Evolutionary conservation across 2,888 invertebrate genomes (phyloP), one percentile per base, ranked within the genome.

Genomic region (Falcaria lacertinaria): DNA sequence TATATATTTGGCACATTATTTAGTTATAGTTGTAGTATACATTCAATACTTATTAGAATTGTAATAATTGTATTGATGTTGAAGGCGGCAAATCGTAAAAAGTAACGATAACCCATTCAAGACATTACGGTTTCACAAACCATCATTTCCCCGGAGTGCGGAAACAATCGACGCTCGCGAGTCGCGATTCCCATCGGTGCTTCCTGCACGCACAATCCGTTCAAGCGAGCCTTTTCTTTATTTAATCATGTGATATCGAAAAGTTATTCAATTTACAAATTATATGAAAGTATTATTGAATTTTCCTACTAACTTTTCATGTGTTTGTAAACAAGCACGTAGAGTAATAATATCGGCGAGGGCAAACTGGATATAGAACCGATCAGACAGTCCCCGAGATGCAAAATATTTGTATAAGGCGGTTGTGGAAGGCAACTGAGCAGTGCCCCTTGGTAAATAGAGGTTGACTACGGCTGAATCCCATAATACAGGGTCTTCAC

Each of bases 401-500:
- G 50, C 62, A 69, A 66, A 71, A 69, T 69, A 70, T 74, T 71
- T 75, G 64, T 63, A 56, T 65, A 57, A 52, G 53, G 43, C 47
- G 49, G 50, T 51, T 48, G 55, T 43, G 50, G 52, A 55, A 55
- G 55, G 57, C 48, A 53, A 54, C 53, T 48, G 43, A 52, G 47
- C 48, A 50, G 48, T 51, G 55, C 44, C 55, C 44, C 59, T 62
- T 51, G 48, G 58, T 57, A 68, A 70, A 73, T 54, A 71, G 50
- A 45, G 42, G 50, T 51, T 50, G 48, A 50, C 45, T 46, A 54
- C 48, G 48, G 55, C 54, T 13, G 42, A 25, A 42, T 54, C 42
- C 19, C 19, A 42, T 38, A 39, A 41, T 28, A 13, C 46, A 68
- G 67, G 74, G 71, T 37, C 69, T 60, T 13, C 35, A 39, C 39